phyloP scores from a whole-genome alignment of 2,797 vertebrate species.

The Strix occidentalis region DNA sequence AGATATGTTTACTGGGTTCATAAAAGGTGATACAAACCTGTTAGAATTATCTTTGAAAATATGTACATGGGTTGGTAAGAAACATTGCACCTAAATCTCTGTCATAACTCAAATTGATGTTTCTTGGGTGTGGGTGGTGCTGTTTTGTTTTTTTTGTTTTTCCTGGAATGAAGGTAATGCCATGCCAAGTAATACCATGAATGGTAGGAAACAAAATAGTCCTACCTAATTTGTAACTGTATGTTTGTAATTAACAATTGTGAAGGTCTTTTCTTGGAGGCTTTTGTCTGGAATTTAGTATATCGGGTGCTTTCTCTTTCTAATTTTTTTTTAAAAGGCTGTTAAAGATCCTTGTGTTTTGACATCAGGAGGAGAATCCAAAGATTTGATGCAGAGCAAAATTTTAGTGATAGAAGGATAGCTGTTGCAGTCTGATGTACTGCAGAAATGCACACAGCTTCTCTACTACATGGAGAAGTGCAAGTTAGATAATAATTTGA shows the following conservation, averaged over 20 bases:
- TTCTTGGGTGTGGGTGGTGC: background rate
- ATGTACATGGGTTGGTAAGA: background rate
- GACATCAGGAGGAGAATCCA: background rate
- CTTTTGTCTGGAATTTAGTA: background rate
- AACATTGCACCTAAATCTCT: accelerated
- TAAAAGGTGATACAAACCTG: background rate
- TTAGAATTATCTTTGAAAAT: background rate
- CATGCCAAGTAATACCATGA: background rate
- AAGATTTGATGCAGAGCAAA: background rate
- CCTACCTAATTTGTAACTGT: background rate
- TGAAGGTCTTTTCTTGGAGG: background rate
- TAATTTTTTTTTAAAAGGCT: background rate
- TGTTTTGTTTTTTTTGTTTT: background rate
- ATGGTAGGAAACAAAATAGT: background rate
- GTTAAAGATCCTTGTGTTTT: background rate
- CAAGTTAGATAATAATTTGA: background rate
- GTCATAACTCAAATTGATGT: background rate
- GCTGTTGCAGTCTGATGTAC: background rate
- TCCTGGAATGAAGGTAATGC: background rate
- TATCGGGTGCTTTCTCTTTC: background rate
- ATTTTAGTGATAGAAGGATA: background rate
- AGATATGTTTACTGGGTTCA: background rate
- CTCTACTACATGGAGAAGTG: background rate
- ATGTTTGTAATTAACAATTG: background rate
- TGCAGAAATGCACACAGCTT: background rate